Evolutionary conservation across 2,888 invertebrate genomes (phyloP).

Genomic region (Pandemis cinnamomeana): DNA sequence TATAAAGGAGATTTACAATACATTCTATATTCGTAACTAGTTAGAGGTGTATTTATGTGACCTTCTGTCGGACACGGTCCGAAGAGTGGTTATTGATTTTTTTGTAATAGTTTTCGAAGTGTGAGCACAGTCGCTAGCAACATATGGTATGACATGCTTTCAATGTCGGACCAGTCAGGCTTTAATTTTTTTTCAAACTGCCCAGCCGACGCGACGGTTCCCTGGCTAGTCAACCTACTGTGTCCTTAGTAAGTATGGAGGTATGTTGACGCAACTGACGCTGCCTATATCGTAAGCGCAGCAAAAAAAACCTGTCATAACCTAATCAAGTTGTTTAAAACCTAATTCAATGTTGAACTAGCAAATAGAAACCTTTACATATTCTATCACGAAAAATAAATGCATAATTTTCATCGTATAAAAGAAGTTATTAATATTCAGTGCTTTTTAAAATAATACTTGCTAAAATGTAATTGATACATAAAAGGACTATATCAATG

Average conservation of each 20-base stretch:
- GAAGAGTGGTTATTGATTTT: constrained; percentile 70
- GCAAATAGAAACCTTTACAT: background rate
- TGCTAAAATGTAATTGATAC: too few relatives aligned
- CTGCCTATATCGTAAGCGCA: constrained; percentile 40
- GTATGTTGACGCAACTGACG: constrained; percentile 56
- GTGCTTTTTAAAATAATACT: too few relatives aligned
- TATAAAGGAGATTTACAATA: constrained; percentile 82
- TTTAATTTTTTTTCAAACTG: constrained; percentile 53
- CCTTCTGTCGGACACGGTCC: constrained; percentile 76
- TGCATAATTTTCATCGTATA: too few relatives aligned
- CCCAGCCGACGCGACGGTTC: constrained; percentile 43
- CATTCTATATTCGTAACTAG: constrained; percentile 76
- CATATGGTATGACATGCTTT: constrained; percentile 79
- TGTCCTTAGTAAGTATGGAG: background rate
- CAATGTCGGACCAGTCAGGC: constrained; percentile 63
- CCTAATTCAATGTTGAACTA: background rate
- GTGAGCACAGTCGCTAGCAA: constrained; percentile 56
- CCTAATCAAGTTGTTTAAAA: background rate
- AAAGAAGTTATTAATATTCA: too few relatives aligned
- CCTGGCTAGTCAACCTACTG: constrained; percentile 3
- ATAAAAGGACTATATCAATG: too few relatives aligned
- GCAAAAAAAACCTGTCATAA: constrained; percentile 22
- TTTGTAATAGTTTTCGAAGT: constrained; percentile 67
- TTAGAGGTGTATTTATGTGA: constrained; percentile 73
- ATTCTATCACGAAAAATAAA: too few relatives aligned